Conservation (phyloP, 2,113 vertebrate genomes). For the Oophaga pumilio region DNA sequence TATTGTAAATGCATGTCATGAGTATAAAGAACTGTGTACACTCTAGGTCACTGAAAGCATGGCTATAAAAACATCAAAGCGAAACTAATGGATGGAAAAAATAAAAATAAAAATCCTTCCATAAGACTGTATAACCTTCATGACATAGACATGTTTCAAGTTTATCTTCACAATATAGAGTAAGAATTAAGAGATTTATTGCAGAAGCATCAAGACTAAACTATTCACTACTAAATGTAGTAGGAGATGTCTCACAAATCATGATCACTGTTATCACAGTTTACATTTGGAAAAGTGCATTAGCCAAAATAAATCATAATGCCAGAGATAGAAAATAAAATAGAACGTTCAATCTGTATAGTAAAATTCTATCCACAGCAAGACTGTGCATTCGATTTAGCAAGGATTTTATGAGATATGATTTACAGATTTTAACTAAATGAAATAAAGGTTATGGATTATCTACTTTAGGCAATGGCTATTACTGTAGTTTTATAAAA, state of each 20-base stretch:
- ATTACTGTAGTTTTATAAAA: slow-evolving; percentile 17
- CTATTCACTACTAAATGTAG: background rate
- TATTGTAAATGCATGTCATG: background rate
- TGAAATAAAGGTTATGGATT: slow-evolving; percentile 50
- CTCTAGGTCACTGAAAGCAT: background rate
- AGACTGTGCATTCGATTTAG: slow-evolving; percentile 11
- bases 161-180: background rate
- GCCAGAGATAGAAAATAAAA: background rate
- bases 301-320: slow-evolving; percentile 15
- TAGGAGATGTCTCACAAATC: background rate
- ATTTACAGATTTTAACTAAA: slow-evolving; percentile 43
- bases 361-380: slow-evolving; percentile 27
- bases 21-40: background rate
- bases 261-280: background rate
- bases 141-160: background rate
- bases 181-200: background rate
- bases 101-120: background rate
- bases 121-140: background rate
- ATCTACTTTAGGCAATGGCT: background rate
- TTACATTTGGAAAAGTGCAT: slow-evolving; percentile 27
- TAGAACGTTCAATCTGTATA: slow-evolving; percentile 30
- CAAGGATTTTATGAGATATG: background rate
- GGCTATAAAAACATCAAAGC: background rate
- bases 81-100: background rate
- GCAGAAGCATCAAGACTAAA: background rate